Evolutionary conservation across 2,888 invertebrate genomes (phyloP).

Genomic region (Phymatocera aterrima): DNA sequence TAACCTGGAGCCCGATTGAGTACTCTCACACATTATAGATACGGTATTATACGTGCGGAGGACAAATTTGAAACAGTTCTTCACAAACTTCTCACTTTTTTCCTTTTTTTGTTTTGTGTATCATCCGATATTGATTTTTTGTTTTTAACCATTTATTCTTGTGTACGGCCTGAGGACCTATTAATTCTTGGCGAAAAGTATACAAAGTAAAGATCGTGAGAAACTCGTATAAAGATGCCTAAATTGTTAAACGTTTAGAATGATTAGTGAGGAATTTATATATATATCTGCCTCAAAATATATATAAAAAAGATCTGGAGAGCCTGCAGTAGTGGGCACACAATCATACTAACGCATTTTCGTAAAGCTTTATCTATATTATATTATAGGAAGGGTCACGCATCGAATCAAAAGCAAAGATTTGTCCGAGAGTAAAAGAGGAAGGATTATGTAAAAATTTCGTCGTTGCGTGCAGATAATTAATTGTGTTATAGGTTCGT

Average conservation of each 20-base stretch:
- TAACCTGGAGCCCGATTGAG: no score
- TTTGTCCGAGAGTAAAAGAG: no score
- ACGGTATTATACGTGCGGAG: no score
- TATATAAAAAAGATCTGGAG: not conserved
- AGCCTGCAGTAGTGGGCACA: not conserved
- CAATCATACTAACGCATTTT: no score
- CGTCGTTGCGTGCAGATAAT: slow-evolving; percentile 10
- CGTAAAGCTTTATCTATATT: no score
- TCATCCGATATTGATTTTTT: not conserved
- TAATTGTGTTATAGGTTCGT: no score
- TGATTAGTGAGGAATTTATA: slow-evolving; percentile 11
- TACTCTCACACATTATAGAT: no score
- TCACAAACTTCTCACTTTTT: no score
- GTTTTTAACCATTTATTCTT: not conserved
- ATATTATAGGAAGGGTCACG: not conserved
- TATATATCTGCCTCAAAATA: no score
- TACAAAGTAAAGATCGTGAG: not conserved
- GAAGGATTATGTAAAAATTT: slow-evolving; percentile 17
- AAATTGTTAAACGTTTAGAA: not conserved
- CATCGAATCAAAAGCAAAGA: not conserved
- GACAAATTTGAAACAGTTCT: no score
- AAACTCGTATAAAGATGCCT: not conserved
- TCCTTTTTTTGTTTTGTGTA: no score
- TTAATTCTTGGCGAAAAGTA: not conserved
- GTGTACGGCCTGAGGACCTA: no score